Evolutionary conservation across 2,797 vertebrate species (phyloP), one percentile per base, ranked within the genome.

Genomic region (Premnoplex brunnescens): DNA sequence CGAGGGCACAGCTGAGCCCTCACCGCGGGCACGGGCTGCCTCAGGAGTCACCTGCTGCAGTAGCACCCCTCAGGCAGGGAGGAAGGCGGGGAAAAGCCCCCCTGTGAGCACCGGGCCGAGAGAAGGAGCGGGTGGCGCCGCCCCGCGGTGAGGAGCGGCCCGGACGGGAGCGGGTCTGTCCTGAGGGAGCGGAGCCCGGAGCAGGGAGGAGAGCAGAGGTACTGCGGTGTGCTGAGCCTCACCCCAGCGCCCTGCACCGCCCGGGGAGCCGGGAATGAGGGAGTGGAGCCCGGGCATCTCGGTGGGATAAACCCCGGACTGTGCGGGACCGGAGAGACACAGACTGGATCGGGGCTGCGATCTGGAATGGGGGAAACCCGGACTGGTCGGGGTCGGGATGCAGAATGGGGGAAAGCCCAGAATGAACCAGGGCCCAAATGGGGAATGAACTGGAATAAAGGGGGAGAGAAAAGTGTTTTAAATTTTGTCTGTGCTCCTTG

Each of bases 201-300:
- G 15, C 3, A 52, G 9, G 15, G 32, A 13, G 19, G 14, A n/a
- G n/a, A n/a, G n/a, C n/a, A 10, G 5, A 28, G 59, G n/a, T 6
- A 6, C 2, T 17, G 54, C 12, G 22, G 44, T 2, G 16, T 6
- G 41, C 37, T 68, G 41, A 4, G 4, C 13, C 6, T 14, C 13
- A 10, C 3, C n/a, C 4, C 24, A 2, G 0, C 6, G 36, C 0
- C 15, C 17, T 23, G 39, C 0, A 0, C 14, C 0, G 0, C 36
- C 0, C 0, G 1, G 48, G 19, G 9, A 14, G 6, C 1, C 21
- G 46, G 6, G 4, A 14, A 9, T 5, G 34, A 64, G 8, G 8
- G 13, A 6, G 3, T 3, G 28, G 20, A 34, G 7, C 8, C 7
- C 23, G 46, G 12, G 28, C 10, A n/a, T 26, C 30, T 9, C 24